Percentiles rank a stretch among this genome's conserved stretches.
Conservation (phyloP, 2,888 invertebrate species). For the Scaptomyza polygonia region DNA sequence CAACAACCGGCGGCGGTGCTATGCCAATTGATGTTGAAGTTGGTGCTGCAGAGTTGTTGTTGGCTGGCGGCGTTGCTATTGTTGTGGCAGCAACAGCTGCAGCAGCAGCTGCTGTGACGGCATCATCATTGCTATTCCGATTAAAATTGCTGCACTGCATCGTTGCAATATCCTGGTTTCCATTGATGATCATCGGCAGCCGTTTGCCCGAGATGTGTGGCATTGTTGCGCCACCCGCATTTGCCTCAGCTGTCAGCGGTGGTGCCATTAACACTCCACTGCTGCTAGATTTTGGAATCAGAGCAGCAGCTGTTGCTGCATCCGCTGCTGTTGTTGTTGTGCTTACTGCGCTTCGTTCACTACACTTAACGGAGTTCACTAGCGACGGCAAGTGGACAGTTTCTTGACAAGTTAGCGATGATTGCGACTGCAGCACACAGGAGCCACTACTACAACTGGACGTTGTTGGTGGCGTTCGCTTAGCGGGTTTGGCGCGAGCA, state of each 20-base stretch:
- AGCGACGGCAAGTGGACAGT: constrained; percentile 1
- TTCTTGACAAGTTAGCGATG: background rate
- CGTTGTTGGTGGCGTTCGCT: constrained; percentile 50
- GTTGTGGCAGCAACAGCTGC: constrained; percentile 14
- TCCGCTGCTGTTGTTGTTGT: constrained; percentile 16
- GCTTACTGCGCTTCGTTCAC: background rate
- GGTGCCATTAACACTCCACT: constrained; percentile 18
- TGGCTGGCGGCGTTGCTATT: background rate
- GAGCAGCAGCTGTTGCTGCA: constrained; percentile 19
- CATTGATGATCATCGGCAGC: constrained; percentile 1
- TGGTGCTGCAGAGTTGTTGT: constrained; percentile 3
- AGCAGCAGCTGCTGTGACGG: constrained; percentile 1
- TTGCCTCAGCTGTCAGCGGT: constrained; percentile 24
- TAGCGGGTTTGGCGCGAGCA: constrained; percentile 76
- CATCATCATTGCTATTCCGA: constrained; percentile 22
- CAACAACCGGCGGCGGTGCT: constrained; percentile 81
- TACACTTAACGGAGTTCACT: background rate
- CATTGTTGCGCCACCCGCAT: constrained; percentile 12
- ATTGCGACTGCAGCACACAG: constrained; percentile 12
- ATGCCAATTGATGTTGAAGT: constrained; percentile 54
- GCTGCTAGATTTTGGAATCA: constrained; percentile 22
- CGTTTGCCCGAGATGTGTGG: constrained; percentile 4
- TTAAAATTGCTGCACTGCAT: constrained; percentile 54
- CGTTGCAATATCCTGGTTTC: constrained; percentile 43
- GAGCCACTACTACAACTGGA: constrained; percentile 2